Conservation (phyloP, 2,888 invertebrate species). For the Hydrotaea diabolus region DNA sequence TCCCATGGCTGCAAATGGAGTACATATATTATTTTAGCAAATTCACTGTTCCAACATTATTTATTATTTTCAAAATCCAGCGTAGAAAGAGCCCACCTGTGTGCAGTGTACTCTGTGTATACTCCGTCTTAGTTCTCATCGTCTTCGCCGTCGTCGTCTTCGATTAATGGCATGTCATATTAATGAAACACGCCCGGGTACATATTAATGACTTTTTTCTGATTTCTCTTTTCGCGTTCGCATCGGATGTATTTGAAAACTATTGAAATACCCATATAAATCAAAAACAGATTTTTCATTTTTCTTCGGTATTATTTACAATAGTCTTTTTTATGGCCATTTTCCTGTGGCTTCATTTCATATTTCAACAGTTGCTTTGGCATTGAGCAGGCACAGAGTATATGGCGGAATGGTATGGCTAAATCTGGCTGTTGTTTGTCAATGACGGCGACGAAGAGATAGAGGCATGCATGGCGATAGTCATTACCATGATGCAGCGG, state of each 20-base stretch:
- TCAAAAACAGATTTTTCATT: conserved; percentile 38
- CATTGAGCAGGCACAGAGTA: background rate
- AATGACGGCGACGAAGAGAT: no score
- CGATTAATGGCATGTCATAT: conserved; percentile 8
- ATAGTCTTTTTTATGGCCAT: conserved; percentile 11
- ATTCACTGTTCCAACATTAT: background rate
- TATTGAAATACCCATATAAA: conserved; percentile 36
- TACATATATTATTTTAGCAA: background rate
- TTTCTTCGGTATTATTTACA: background rate
- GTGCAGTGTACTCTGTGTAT: background rate
- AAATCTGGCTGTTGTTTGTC: background rate
- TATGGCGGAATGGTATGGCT: no score
- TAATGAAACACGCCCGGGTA: conserved; percentile 11
- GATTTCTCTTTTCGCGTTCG: conserved; percentile 31
- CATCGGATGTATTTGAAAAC: background rate
- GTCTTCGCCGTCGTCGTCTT: background rate
- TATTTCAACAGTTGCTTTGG: background rate
- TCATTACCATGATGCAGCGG: conserved; percentile 33
- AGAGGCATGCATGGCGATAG: background rate
- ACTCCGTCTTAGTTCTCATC: background rate
- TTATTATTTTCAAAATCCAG: background rate
- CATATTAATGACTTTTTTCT: conserved; percentile 21
- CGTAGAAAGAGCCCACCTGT: background rate
- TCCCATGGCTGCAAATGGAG: no score
- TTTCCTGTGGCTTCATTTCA: conserved; percentile 27